A percentile compares a stretch with the other conserved stretches of the same genome.
Conservation (phyloP, 2,797 vertebrate genomes). For the Spinibarbus caldwelli region DNA sequence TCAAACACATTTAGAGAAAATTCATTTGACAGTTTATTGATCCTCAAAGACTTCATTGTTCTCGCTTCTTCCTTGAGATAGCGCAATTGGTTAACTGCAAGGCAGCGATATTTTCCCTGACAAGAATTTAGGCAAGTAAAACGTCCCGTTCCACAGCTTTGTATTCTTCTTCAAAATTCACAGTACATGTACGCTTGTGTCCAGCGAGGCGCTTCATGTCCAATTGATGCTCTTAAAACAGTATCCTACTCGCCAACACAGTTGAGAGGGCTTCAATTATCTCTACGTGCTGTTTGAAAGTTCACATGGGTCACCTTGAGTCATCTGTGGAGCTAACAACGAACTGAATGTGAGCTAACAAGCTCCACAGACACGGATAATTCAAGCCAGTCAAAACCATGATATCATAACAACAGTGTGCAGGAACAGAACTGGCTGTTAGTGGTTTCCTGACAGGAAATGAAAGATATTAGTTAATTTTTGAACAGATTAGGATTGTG, state of each 20-base stretch:
- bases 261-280: conserved; percentile 38
- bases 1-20: conserved; percentile 27
- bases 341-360: conserved; percentile 33
- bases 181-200: not conserved
- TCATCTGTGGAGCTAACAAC: not conserved
- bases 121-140: not conserved
- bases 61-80: conserved; percentile 17
- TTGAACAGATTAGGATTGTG: not conserved
- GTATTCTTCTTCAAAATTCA: not conserved
- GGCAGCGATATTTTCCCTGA: not conserved
- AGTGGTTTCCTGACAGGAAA: not conserved
- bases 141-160: not conserved
- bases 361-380: conserved; percentile 16
- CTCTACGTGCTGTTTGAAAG: conserved; percentile 8
- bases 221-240: conserved; percentile 17
- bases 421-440: not conserved
- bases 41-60: conserved; percentile 3
- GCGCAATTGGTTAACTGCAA: conserved; percentile 1
- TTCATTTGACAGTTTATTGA: conserved; percentile 21
- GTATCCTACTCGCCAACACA: not conserved
- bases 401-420: not conserved
- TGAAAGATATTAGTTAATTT: not conserved
- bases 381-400: conserved; percentile 10
- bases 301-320: conserved; percentile 32
- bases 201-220: not conserved